A percentile compares a stretch with the other conserved stretches of the same genome.
Conservation (phyloP, 2,113 vertebrate species). For the Saimiri boliviensis region DNA sequence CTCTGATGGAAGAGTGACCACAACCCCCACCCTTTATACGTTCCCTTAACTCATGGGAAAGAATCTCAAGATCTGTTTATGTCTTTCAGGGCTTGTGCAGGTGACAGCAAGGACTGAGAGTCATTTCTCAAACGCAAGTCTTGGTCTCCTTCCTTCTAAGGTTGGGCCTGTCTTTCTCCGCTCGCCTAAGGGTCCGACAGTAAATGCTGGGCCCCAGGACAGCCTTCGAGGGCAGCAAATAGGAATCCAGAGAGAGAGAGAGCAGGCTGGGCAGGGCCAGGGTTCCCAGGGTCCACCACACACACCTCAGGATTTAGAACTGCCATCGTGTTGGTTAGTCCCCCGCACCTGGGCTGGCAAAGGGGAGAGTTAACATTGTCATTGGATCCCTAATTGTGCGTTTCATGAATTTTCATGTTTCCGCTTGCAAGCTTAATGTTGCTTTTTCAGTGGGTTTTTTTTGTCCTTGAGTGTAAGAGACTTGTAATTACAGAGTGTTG, state of each 20-base stretch:
- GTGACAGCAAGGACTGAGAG: neutral
- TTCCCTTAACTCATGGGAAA: neutral
- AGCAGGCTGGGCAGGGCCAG: neutral
- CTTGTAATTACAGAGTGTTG: conserved; percentile 75
- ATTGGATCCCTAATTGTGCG: conserved; percentile 72
- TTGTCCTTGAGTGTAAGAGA: conserved; percentile 74
- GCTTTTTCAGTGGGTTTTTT: conserved; percentile 72
- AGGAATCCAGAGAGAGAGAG: neutral
- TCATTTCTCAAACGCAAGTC: neutral
- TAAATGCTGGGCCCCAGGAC: neutral
- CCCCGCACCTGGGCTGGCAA: conserved; percentile 40
- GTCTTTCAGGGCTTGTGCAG: neutral
- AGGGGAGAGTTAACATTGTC: conserved; percentile 68
- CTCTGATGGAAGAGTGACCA: neutral
- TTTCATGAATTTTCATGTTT: conserved; percentile 82
- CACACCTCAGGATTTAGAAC: neutral
- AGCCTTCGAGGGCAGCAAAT: neutral
- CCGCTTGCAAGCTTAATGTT: conserved; percentile 75
- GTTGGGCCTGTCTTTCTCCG: neutral
- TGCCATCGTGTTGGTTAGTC: conserved; percentile 10
- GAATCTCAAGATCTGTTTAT: neutral
- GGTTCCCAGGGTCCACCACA: neutral
- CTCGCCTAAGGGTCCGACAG: neutral
- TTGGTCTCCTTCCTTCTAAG: neutral
- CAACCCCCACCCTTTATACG: neutral